These are phyloP conservation scores for Marasmarcha lunaedactyla DNA, from an alignment of 2,888 invertebrate species.

Conservation along the genomic window DNA sequence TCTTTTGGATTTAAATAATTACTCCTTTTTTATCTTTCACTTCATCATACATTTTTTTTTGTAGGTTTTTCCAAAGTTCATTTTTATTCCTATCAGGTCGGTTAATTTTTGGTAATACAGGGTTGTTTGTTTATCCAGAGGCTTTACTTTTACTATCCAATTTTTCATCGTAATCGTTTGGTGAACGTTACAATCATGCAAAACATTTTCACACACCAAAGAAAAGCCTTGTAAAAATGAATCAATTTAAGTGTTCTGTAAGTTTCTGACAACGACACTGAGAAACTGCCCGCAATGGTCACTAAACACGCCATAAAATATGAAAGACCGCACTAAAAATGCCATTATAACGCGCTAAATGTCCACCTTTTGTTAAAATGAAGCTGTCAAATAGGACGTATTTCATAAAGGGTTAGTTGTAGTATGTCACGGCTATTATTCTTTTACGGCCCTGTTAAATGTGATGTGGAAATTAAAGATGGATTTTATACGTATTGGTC, in stretches of 20 bases:
- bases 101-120: too few relatives aligned
- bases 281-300: slow-evolving; percentile 48
- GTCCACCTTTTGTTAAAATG: slow-evolving; percentile 60
- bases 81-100: too few relatives aligned
- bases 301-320: slow-evolving; percentile 67
- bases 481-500: slow-evolving; percentile 26
- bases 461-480: slow-evolving; percentile 10
- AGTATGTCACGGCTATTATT: slow-evolving; percentile 10
- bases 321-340: slow-evolving; percentile 58
- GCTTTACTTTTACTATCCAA: too few relatives aligned
- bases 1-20: too few relatives aligned
- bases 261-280: slow-evolving; percentile 34
- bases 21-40: too few relatives aligned
- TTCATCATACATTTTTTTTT: too few relatives aligned
- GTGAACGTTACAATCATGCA: too few relatives aligned
- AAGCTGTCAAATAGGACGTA: slow-evolving; percentile 57
- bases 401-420: slow-evolving; percentile 29
- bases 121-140: too few relatives aligned
- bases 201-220: neutral
- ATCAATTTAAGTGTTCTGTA: slow-evolving; percentile 50
- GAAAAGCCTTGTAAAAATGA: slow-evolving; percentile 23
- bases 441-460: slow-evolving; percentile 17
- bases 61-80: too few relatives aligned
- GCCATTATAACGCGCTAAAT: slow-evolving; percentile 57
- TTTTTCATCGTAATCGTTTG: too few relatives aligned